Percentiles rank a stretch among this genome's conserved stretches.
Conservation (phyloP, 2,113 vertebrate species). For the Diadophis punctatus region DNA sequence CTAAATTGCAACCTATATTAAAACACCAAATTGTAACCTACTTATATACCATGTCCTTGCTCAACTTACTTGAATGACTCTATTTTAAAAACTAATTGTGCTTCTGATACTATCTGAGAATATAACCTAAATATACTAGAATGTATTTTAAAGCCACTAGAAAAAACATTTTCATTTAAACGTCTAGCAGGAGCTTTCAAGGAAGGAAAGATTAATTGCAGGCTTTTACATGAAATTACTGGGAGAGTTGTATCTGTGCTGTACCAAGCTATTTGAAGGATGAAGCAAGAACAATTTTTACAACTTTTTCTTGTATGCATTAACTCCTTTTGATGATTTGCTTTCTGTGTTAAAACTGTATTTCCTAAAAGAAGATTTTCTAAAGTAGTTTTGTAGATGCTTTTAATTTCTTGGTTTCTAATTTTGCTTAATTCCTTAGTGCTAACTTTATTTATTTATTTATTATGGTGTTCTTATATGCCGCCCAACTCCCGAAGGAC, state of each 20-base stretch:
- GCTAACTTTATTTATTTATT: no score
- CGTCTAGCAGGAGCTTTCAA: neutral
- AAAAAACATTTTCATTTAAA: neutral
- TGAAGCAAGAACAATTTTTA: neutral
- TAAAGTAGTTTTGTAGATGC: neutral
- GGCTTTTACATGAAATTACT: neutral
- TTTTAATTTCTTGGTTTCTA: neutral
- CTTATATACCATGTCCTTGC: neutral
- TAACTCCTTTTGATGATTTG: neutral
- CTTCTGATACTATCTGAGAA: slow-evolving; percentile 17
- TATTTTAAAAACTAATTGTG: neutral
- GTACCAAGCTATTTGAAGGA: neutral
- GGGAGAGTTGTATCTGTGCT: neutral
- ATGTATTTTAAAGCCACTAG: neutral
- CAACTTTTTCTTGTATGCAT: neutral
- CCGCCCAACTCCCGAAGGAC: no score
- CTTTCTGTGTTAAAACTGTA: neutral
- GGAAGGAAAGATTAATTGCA: neutral
- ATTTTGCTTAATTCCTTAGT: neutral
- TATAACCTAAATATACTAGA: slow-evolving; percentile 12
- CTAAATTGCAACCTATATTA: slow-evolving; percentile 25
- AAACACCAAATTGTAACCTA: neutral
- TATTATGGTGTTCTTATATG: no score
- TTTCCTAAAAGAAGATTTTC: neutral
- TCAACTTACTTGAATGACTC: slow-evolving; percentile 4